Base-by-base conservation (phyloP, 1,140 invertebrate genomes). In the Cotesia glomerata region DNA sequence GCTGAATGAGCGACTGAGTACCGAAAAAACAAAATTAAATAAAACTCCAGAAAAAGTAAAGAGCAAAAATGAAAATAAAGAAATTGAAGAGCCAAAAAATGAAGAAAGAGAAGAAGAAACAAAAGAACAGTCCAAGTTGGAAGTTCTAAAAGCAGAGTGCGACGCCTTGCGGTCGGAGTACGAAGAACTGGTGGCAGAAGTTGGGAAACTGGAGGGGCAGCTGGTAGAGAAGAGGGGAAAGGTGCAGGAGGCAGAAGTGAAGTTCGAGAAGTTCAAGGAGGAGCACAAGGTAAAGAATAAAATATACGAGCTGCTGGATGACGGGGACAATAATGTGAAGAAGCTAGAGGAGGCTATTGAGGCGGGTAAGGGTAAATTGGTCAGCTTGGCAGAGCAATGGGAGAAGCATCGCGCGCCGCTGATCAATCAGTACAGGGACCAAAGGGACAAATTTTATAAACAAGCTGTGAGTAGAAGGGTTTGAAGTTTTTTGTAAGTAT, bases 341-440 rank as follows among this genome's bases (percentile, higher is more conserved):
- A 93, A 93, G 83, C 77, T 93, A 35, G 88, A 91, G 84, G 79
- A 81, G 63, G 78, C 91, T 4, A 89, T 93, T 32, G 90, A 93
- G 73, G 83, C 85, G 13, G 90, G 88, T 76, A 87, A 88, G 35
- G 89, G 90, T 78, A 89, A 90, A 83, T 79, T 94, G 54, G 82
- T 91, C 8, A 88, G 85, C 74, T 84, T 94, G 73, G 90, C 90
- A 3, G 89, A 87, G 63, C 90, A 93, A 76, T 95, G 93, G 93
- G 91, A 93, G 72, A 88, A 90, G 74, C 90, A 92, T 73, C 86
- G 92, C 76, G 86, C 85, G 51, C 91, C 92, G 13, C 83, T 94
- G 11, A 88, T 93, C 68, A 84, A 91, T 72, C 87, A 92, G 75
- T 92, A 91, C 81, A 79, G 90, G 45, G 81, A 87, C 68, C 86